Evolutionary conservation across 1,140 invertebrate genomes (phyloP).

Genomic region (Apocrypta bakeri): DNA sequence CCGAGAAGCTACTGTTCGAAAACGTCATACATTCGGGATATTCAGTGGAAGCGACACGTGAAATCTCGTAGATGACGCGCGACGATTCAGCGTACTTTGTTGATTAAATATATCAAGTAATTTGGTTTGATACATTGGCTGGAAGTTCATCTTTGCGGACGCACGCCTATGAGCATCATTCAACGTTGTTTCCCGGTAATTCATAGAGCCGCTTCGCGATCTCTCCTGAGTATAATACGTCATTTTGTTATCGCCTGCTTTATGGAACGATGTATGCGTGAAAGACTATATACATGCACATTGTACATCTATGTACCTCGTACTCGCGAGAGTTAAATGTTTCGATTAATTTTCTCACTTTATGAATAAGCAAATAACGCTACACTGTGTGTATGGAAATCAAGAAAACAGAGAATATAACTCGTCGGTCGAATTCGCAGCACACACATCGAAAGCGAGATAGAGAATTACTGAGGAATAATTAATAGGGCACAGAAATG

Average conservation of each 20-base stretch:
- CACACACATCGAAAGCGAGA: background rate
- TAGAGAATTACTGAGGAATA: background rate
- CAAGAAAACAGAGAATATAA: background rate
- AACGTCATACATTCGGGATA: too few species aligned
- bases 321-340: too few species aligned
- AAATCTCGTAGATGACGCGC: background rate
- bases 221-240: background rate
- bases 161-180: background rate
- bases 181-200: constrained; percentile 11
- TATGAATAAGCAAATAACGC: too few species aligned
- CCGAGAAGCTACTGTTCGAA: too few species aligned
- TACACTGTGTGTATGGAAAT: background rate
- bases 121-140: constrained; percentile 38
- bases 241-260: constrained; percentile 36
- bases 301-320: too few species aligned
- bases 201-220: background rate
- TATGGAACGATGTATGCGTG: background rate
- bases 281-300: too few species aligned
- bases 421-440: background rate
- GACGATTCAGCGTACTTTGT: background rate
- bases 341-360: too few species aligned
- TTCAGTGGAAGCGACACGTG: background rate
- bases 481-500: constrained; percentile 33
- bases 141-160: too few species aligned
- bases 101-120: constrained; percentile 29